These are phyloP conservation scores for Eilema griseolum DNA, from an alignment of 2,888 invertebrate genomes.

Conservation along the genomic window DNA sequence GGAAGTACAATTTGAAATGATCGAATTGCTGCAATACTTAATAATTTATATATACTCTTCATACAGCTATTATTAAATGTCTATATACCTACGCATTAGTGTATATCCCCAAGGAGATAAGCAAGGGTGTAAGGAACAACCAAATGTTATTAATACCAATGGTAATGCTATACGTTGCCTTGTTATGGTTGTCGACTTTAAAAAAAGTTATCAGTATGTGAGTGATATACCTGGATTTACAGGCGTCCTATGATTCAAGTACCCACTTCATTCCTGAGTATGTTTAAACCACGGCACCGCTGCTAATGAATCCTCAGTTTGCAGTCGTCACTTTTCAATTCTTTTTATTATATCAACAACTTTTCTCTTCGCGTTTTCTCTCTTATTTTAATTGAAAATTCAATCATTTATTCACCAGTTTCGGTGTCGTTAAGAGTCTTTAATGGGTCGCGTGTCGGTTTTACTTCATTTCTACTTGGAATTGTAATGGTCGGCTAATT, in stretches of 20 bases:
- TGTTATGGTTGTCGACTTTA: neutral
- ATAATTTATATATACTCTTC: no score
- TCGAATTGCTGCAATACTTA: neutral
- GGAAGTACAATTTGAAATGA: neutral
- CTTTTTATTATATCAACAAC: conserved; percentile 78
- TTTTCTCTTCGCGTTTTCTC: conserved; percentile 66
- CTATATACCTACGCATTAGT: no score
- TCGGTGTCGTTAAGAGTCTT: conserved; percentile 77
- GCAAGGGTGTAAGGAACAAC: neutral
- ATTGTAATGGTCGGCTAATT: conserved; percentile 74
- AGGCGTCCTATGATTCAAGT: neutral
- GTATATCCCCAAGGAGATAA: no score
- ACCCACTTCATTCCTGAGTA: neutral
- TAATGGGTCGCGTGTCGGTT: conserved; percentile 75
- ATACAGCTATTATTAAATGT: no score
- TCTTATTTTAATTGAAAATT: conserved; percentile 85
- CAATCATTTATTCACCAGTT: conserved; percentile 84
- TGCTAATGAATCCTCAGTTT: conserved; percentile 44
- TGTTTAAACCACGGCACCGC: neutral
- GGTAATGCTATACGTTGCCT: neutral
- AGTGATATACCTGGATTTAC: neutral
- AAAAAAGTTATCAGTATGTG: neutral
- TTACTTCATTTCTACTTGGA: conserved; percentile 73
- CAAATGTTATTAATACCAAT: neutral
- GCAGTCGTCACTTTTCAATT: conserved; percentile 52